These are phyloP conservation scores for Alaudala cheleensis DNA, from an alignment of 2,113 vertebrate genomes.

Conservation along the genomic window DNA sequence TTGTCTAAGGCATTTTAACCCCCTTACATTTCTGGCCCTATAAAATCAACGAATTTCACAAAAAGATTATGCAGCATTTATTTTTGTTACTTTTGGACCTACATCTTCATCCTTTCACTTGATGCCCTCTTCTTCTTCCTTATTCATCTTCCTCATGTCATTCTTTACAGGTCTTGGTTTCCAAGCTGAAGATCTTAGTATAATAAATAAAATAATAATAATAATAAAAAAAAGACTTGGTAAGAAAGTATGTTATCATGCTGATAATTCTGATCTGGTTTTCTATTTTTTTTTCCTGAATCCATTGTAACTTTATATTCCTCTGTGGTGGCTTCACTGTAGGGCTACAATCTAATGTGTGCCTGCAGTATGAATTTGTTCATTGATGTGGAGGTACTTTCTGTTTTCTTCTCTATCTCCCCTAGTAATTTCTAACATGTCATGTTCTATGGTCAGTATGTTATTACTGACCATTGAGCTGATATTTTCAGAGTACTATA, in stretches of 20 bases:
- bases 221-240: no score
- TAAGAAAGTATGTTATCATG: background rate
- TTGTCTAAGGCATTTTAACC: background rate
- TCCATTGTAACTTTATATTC: background rate
- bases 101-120: background rate
- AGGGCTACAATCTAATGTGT: background rate
- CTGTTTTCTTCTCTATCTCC: background rate
- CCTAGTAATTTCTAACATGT: background rate
- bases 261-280: background rate
- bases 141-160: background rate
- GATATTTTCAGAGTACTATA: background rate
- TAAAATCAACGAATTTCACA: background rate
- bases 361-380: background rate
- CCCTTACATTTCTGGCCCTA: background rate
- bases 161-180: background rate
- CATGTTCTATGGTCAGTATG: background rate
- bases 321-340: background rate
- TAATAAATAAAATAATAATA: no score
- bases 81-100: background rate
- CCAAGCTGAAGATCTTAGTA: background rate
- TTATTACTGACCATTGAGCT: background rate
- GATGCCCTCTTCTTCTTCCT: background rate
- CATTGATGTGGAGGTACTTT: background rate
- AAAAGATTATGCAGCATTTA: background rate
- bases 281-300: background rate